These are phyloP conservation scores for Platyura marginata DNA, from an alignment of 1,140 invertebrate species.

Conservation along the genomic window DNA sequence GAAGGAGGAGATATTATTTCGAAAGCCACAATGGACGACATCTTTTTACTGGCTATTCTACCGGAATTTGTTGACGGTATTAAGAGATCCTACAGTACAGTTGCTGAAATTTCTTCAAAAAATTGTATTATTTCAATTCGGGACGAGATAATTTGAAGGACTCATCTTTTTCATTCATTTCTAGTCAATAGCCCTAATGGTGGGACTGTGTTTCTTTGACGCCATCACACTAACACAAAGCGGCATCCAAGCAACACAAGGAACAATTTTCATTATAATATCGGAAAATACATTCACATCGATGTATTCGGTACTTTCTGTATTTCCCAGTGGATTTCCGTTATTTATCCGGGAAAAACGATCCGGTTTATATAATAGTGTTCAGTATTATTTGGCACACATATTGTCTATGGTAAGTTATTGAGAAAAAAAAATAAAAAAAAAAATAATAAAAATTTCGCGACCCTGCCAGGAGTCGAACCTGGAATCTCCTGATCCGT, in stretches of 20 bases:
- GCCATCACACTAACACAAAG: constrained; percentile 44
- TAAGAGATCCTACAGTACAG: constrained; percentile 54
- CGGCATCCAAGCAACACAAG: constrained; percentile 67
- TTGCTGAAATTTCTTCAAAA: constrained; percentile 51
- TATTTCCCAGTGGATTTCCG: constrained; percentile 61
- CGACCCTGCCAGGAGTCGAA: constrained; percentile 45
- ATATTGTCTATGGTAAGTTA: constrained; percentile 52
- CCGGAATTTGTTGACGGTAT: constrained; percentile 42
- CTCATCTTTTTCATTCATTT: not conserved
- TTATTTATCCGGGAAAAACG: constrained; percentile 58
- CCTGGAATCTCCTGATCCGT: constrained; percentile 55
- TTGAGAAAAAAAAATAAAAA: too few relatives aligned
- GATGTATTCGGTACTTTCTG: constrained; percentile 63
- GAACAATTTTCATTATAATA: constrained; percentile 64
- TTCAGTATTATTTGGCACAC: constrained; percentile 55
- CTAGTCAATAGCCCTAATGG: constrained; percentile 50
- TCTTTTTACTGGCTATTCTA: constrained; percentile 50
- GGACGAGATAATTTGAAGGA: not conserved
- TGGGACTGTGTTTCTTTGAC: constrained; percentile 59
- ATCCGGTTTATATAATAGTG: constrained; percentile 52
- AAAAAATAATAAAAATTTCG: too few relatives aligned
- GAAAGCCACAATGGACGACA: constrained; percentile 35
- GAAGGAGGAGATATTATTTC: too few relatives aligned
- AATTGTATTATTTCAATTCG: constrained; percentile 35
- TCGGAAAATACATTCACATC: constrained; percentile 73